These are phyloP conservation scores for Oreochromis tanganicae DNA, from an alignment of 2,113 vertebrate genomes.

Conservation along the genomic window DNA sequence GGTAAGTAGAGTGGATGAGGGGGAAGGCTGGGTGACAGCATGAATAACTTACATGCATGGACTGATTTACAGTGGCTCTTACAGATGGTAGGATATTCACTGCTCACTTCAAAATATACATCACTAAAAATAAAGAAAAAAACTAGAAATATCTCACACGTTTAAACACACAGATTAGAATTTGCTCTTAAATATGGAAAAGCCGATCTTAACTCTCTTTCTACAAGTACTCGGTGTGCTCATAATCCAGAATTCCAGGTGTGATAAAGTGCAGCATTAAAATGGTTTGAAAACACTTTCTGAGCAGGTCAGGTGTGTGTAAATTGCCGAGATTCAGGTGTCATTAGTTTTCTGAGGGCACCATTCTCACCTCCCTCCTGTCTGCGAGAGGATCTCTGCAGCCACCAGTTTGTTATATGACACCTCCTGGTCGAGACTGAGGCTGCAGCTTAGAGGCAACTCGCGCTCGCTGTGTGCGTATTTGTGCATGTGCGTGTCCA, in stretches of 20 bases:
- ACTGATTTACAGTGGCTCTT: conserved; percentile 45
- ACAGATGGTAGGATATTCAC: conserved; percentile 40
- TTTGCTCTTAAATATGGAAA: neutral
- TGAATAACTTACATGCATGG: conserved; percentile 65
- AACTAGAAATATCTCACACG: neutral
- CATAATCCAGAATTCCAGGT: neutral
- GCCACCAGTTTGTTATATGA: conserved; percentile 16
- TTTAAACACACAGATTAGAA: neutral
- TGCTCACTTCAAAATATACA: conserved; percentile 8
- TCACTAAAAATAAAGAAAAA: neutral
- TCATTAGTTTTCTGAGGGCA: neutral
- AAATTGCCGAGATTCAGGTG: neutral
- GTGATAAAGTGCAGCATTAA: neutral
- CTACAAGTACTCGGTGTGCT: neutral
- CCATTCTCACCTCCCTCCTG: neutral
- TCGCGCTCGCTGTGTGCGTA: neutral
- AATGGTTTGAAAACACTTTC: neutral
- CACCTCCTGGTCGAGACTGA: conserved; percentile 57
- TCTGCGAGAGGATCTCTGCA: neutral
- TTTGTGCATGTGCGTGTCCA: neutral
- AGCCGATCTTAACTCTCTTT: neutral
- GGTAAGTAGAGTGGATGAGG: conserved; percentile 40
- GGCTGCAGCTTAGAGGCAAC: conserved; percentile 28
- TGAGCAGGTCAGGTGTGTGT: neutral
- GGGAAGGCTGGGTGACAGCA: conserved; percentile 49